These are phyloP conservation scores for Gymnocypris eckloni DNA, from an alignment of 2,797 vertebrate genomes.

Conservation along the genomic window DNA sequence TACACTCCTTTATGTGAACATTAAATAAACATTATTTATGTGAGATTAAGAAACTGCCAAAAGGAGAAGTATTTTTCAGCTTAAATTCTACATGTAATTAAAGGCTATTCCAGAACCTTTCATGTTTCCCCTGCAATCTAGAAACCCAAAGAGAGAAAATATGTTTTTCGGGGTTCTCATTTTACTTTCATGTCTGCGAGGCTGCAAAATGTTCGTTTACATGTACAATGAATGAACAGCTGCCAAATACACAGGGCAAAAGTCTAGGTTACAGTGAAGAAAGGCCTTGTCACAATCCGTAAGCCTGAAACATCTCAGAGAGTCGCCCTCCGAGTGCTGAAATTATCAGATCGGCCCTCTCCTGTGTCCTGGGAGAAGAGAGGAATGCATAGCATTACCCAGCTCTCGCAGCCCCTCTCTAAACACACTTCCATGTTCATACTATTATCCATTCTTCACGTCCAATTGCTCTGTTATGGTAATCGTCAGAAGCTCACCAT, in stretches of 20 bases:
- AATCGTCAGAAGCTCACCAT: constrained; percentile 98
- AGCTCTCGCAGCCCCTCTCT: constrained; percentile 84
- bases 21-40: constrained; percentile 70
- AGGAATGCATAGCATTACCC: constrained; percentile 72
- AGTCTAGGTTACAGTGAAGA: constrained; percentile 55
- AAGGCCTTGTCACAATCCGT: constrained; percentile 69
- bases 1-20: constrained; percentile 62
- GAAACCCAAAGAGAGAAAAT: constrained; percentile 63
- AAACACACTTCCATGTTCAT: constrained; percentile 95
- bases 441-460: constrained; percentile 99
- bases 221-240: constrained; percentile 63
- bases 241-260: constrained; percentile 57
- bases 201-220: constrained; percentile 65
- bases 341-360: constrained; percentile 36
- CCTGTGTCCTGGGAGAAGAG: constrained; percentile 51
- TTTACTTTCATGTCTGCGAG: constrained; percentile 52
- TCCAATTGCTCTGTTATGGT: constrained; percentile 99
- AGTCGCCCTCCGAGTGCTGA: constrained; percentile 35
- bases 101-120: constrained; percentile 64
- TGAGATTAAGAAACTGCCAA: constrained; percentile 65
- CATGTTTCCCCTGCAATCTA: constrained; percentile 64
- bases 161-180: constrained; percentile 65
- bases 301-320: constrained; percentile 64
- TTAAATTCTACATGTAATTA: constrained; percentile 70
- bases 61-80: constrained; percentile 60